Base-by-base conservation (phyloP, 1,140 invertebrate genomes). In the Ectropis grisescens region DNA sequence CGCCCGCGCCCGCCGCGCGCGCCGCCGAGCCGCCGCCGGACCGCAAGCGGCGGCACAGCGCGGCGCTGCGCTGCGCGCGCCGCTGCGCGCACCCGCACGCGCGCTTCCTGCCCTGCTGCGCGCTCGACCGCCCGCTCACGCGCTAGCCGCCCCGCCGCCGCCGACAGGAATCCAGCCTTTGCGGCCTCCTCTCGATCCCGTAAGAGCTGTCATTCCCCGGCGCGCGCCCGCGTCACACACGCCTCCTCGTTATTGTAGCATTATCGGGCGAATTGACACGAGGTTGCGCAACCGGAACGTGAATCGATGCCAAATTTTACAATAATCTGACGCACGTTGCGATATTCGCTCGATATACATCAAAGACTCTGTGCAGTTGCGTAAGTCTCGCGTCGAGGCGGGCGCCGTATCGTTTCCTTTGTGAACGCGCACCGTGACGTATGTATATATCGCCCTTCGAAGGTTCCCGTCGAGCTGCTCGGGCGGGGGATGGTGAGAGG, bases 61-160 rank as follows among this genome's bases (percentile, higher is more conserved):
- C 72, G 30, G 65, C 55, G 41, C 54, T 48, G 47, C 62, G 58
- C 41, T 67, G 64, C 53, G 33, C 48, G 54, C 33, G 38, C 41
- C 29, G 47, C 16, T 78, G 74, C 60, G 45, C 60, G 39, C 67
- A 69, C 61, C 78, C 66, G 60, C 76, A 70, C 61, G 71, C 67
- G 33, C 61, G 64, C 34, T 74, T 67, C 58, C 58, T 68, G 49
- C 60, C 49, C 41, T 76, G 62, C 54, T 71, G 57, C 55, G 41
- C 44, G 28, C 44, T 56, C 19, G 71, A 83, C 58, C 75, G 81
- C 26, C 76, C 81, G 44, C 75, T 83, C 33, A 83, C 81, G 16
- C 81, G 79, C 53, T 83, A 61, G 64, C 31, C n/a, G 25, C 16
- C 12, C 30, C 22, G 7, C 11, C 29, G 9, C 25, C 19, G 10